phyloP scores from a whole-genome alignment of 2,113 vertebrate species.

The Hemichromis elongatus region DNA sequence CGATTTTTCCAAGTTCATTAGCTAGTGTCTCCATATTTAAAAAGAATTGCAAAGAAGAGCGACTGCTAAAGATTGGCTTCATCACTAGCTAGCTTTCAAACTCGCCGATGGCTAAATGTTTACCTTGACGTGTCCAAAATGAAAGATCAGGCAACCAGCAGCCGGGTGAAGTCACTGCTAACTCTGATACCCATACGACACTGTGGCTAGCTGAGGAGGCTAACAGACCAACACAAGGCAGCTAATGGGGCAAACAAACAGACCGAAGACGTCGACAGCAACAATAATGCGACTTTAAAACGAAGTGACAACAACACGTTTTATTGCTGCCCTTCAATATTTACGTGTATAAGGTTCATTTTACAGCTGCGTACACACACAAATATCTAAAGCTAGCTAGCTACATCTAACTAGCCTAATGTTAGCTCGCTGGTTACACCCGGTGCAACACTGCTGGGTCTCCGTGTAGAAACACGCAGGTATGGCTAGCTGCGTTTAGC shows the following conservation, averaged over 20 bases:
- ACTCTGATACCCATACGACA: slow-evolving; percentile 60
- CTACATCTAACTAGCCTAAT: slow-evolving; percentile 65
- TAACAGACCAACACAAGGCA: slow-evolving; percentile 15
- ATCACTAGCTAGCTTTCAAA: not conserved
- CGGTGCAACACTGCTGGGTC: slow-evolving; percentile 38
- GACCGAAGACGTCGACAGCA: not conserved
- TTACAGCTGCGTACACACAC: slow-evolving; percentile 4
- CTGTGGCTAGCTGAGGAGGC: slow-evolving; percentile 15
- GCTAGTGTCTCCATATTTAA: not conserved
- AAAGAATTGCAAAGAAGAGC: not conserved
- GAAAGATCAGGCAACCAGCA: slow-evolving; percentile 57
- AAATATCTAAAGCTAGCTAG: slow-evolving; percentile 46
- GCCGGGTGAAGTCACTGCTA: slow-evolving; percentile 60
- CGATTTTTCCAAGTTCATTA: not conserved
- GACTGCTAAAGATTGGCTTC: not conserved
- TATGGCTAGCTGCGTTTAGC: not conserved
- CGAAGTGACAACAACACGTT: not conserved
- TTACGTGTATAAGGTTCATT: not conserved
- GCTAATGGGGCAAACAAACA: not conserved
- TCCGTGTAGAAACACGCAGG: slow-evolving; percentile 50
- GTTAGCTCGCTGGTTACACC: slow-evolving; percentile 57
- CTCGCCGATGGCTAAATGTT: slow-evolving; percentile 29
- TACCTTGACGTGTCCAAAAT: slow-evolving; percentile 75
- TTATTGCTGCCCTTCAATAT: not conserved
- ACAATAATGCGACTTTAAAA: not conserved